These are phyloP conservation scores for Apostichopus japonicus DNA, from an alignment of 35 echinoderm and acorn worm genomes.

Conservation along the genomic window DNA sequence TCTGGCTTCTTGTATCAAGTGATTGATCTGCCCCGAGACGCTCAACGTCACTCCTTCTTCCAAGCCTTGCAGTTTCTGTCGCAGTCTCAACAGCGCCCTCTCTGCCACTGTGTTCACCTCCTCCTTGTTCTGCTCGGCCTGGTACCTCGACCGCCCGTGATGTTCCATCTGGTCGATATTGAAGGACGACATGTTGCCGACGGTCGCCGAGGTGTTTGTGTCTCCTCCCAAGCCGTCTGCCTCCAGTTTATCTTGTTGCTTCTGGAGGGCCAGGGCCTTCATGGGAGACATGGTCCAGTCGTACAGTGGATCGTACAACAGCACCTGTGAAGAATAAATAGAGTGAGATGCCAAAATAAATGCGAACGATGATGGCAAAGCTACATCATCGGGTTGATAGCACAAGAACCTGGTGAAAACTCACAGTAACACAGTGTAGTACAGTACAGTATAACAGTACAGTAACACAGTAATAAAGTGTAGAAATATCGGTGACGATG, in stretches of 20 bases:
- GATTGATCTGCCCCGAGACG: constrained; percentile 86
- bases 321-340: constrained; percentile 63
- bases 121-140: constrained; percentile 45
- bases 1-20: constrained; percentile 92
- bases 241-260: constrained; percentile 64
- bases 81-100: constrained; percentile 80
- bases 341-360: no score
- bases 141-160: not conserved
- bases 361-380: no score
- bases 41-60: constrained; percentile 94
- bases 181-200: constrained; percentile 14
- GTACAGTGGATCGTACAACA: constrained; percentile 93
- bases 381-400: no score
- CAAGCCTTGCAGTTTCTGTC: constrained; percentile 87
- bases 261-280: constrained; percentile 78
- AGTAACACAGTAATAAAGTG: no score
- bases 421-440: no score
- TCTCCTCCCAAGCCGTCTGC: constrained; percentile 58
- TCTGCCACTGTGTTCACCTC: constrained; percentile 89
- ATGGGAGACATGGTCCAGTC: constrained; percentile 92
- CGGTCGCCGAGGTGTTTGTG: constrained; percentile 60
- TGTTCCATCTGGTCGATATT: constrained; percentile 14
- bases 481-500: no score
- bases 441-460: no score
- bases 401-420: no score